A percentile compares a stretch with the other conserved stretches of the same genome.
Evolutionary conservation across 2,888 invertebrate genomes (phyloP).

Genomic region (Diarsia brunnea): DNA sequence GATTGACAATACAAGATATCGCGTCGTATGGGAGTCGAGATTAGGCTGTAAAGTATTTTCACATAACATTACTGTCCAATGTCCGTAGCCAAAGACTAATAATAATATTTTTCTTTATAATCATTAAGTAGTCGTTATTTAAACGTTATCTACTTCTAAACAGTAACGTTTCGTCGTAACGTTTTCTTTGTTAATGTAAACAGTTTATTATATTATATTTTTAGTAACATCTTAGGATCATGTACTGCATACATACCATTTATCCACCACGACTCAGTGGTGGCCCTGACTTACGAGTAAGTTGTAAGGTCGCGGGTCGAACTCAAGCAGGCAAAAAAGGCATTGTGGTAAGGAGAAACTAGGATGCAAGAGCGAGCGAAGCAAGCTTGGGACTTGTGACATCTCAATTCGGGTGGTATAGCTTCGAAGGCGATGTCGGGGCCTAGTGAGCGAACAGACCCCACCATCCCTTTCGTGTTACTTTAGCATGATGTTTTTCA

Average conservation of each 20-base stretch:
- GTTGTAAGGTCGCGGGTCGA: background rate
- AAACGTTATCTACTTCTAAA: no score
- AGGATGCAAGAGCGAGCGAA: background rate
- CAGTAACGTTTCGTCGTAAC: no score
- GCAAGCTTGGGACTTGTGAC: background rate
- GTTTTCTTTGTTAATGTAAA: no score
- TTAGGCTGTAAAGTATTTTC: background rate
- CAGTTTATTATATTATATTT: no score
- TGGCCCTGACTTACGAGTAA: background rate
- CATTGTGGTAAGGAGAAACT: background rate
- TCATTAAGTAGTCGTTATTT: no score
- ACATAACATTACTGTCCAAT: background rate
- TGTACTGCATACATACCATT: background rate
- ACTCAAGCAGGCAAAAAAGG: background rate
- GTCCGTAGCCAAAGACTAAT: background rate
- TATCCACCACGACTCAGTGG: background rate
- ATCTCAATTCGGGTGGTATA: background rate
- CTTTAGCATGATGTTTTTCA: background rate
- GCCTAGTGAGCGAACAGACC: background rate
- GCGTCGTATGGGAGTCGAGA: background rate
- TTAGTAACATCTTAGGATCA: conserved; percentile 3
- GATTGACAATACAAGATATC: background rate
- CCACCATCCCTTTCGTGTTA: background rate
- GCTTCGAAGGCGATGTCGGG: background rate
- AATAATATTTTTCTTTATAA: background rate